These are phyloP conservation scores for Trichonephila inaurata DNA, from an alignment of 1,140 invertebrate species.

Conservation along the genomic window DNA sequence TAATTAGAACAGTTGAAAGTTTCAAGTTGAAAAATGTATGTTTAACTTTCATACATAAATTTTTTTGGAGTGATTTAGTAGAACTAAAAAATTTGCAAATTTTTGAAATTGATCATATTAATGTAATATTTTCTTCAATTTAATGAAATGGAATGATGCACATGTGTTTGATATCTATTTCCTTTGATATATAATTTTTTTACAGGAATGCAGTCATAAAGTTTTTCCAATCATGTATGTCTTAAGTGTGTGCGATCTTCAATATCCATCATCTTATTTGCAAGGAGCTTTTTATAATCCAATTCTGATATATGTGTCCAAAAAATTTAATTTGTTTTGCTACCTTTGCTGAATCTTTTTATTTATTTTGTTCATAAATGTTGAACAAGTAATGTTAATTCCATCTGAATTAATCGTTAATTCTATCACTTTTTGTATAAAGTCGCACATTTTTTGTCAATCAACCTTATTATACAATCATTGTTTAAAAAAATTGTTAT, in stretches of 20 bases:
- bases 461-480: not conserved
- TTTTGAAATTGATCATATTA: too few relatives aligned
- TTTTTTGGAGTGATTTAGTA: too few relatives aligned
- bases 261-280: not conserved
- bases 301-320: not conserved
- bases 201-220: slow-evolving; percentile 68
- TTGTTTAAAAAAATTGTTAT: not conserved
- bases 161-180: too few relatives aligned
- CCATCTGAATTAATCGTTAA: not conserved
- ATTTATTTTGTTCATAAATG: not conserved
- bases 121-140: too few relatives aligned
- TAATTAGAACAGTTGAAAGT: too few relatives aligned
- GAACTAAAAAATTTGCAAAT: too few relatives aligned
- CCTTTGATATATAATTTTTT: not conserved
- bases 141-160: too few relatives aligned
- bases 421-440: not conserved
- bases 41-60: too few relatives aligned
- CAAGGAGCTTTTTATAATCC: not conserved
- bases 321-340: not conserved
- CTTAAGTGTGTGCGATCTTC: slow-evolving; percentile 5
- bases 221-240: slow-evolving; percentile 52
- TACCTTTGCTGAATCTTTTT: not conserved
- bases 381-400: too few relatives aligned
- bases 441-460: not conserved
- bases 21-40: too few relatives aligned